Evolutionary conservation across 1,140 invertebrate genomes (phyloP).

Genomic region (Sitobion miscanthi): DNA sequence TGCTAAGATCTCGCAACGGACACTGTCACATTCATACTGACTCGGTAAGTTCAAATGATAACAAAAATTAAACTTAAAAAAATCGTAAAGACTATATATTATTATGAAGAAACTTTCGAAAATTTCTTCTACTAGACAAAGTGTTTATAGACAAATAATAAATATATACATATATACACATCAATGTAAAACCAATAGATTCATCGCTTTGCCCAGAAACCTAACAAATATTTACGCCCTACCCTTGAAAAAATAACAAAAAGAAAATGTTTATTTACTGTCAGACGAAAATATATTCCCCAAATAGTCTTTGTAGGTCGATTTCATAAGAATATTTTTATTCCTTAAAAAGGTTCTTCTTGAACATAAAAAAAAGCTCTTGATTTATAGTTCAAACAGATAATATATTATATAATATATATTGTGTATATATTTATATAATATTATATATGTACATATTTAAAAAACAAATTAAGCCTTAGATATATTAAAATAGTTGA

Average conservation of each 20-base stretch:
- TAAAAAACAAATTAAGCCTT: slow-evolving; percentile 38
- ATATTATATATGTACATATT: slow-evolving; percentile 20
- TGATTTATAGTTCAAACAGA: slow-evolving; percentile 25
- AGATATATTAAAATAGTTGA: slow-evolving; percentile 31
- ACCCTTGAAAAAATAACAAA: neutral
- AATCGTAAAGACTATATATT: too few species aligned
- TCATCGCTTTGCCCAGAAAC: neutral
- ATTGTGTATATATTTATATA: neutral
- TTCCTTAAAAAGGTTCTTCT: slow-evolving; percentile 25
- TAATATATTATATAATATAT: neutral
- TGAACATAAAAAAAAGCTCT: neutral
- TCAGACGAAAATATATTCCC: neutral
- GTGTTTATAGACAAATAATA: neutral
- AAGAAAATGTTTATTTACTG: slow-evolving; percentile 19
- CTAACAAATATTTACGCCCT: neutral
- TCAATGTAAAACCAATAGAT: neutral
- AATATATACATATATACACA: neutral
- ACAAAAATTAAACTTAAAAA: neutral
- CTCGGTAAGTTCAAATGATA: neutral
- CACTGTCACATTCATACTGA: neutral
- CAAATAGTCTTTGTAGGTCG: slow-evolving; percentile 2
- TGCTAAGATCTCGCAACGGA: neutral
- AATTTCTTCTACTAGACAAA: neutral
- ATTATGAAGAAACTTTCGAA: neutral
- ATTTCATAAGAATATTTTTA: slow-evolving; percentile 8